Conservation (phyloP, 2,888 invertebrate species). For the Scaptomyza reducta region DNA sequence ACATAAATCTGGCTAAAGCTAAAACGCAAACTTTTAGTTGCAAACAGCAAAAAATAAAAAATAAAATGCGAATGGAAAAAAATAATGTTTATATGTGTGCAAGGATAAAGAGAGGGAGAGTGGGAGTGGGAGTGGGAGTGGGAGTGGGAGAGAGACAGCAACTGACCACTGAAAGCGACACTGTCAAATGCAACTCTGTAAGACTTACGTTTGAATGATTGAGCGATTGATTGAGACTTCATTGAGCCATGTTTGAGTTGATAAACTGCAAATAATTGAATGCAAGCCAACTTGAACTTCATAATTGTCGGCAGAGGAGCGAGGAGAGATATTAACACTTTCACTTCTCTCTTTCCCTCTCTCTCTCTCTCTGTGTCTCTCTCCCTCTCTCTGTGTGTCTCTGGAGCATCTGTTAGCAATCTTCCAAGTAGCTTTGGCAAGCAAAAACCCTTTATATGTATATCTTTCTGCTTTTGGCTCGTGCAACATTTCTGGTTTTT, state of each 20-base stretch:
- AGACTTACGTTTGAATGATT: constrained; percentile 7
- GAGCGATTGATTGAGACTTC: constrained; percentile 2
- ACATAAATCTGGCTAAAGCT: constrained; percentile 80
- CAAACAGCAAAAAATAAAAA: no score
- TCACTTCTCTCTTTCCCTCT: background rate
- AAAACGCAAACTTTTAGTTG: constrained; percentile 76
- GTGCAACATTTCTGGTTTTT: constrained; percentile 33
- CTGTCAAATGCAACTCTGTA: constrained; percentile 10
- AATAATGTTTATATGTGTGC: constrained; percentile 50
- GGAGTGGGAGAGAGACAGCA: background rate
- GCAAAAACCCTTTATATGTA: constrained; percentile 2
- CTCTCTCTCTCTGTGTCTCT: background rate
- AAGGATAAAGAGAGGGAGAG: constrained; percentile 43
- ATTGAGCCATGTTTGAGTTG: no score
- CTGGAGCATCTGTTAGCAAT: constrained; percentile 21
- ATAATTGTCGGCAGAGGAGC: background rate
- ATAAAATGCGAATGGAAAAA: constrained; percentile 16
- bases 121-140: background rate
- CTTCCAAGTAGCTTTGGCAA: background rate
- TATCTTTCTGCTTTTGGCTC: constrained; percentile 7
- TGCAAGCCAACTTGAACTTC: background rate
- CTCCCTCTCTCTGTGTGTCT: background rate
- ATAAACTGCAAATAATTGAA: no score
- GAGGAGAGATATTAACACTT: background rate
- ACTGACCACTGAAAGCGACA: constrained; percentile 8